These are phyloP conservation scores for Ornithoptera priamus DNA, from an alignment of 2,888 invertebrate genomes.

Conservation along the genomic window DNA sequence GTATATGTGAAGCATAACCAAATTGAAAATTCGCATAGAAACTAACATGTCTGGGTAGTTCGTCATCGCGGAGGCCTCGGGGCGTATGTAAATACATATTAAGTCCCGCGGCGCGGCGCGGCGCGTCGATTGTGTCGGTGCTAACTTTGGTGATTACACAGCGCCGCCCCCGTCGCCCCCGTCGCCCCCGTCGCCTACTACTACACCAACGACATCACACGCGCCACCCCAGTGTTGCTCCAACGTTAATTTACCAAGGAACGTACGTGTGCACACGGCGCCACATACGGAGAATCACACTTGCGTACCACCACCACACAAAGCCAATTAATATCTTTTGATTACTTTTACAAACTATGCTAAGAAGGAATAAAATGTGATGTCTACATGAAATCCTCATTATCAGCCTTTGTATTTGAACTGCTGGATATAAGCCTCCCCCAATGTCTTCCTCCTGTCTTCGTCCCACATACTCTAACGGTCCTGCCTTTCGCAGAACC, in stretches of 20 bases:
- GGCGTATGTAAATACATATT: constrained; percentile 42
- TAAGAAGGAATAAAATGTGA: too few species aligned
- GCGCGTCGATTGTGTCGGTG: constrained; percentile 36
- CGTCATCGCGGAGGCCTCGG: constrained; percentile 35
- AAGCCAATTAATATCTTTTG: too few species aligned
- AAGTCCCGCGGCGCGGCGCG: constrained; percentile 11
- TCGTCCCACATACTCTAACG: too few species aligned
- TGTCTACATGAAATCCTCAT: too few species aligned
- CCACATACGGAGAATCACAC: neutral
- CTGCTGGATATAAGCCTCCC: too few species aligned
- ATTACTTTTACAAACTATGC: too few species aligned
- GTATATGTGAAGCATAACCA: neutral
- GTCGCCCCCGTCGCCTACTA: neutral
- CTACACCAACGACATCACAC: constrained; percentile 10
- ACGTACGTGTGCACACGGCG: neutral
- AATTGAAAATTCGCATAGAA: constrained; percentile 14
- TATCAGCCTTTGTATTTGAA: too few species aligned
- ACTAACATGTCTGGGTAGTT: constrained; percentile 35
- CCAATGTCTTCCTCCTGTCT: too few species aligned
- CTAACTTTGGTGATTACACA: constrained; percentile 40
- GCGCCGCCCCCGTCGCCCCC: constrained; percentile 6
- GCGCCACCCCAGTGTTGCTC: neutral
- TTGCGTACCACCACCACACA: too few species aligned
- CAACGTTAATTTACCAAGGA: neutral
- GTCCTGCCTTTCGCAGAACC: too few species aligned